Evolutionary conservation across 1,140 invertebrate genomes (phyloP).

Genomic region (Frieseomelitta varia): DNA sequence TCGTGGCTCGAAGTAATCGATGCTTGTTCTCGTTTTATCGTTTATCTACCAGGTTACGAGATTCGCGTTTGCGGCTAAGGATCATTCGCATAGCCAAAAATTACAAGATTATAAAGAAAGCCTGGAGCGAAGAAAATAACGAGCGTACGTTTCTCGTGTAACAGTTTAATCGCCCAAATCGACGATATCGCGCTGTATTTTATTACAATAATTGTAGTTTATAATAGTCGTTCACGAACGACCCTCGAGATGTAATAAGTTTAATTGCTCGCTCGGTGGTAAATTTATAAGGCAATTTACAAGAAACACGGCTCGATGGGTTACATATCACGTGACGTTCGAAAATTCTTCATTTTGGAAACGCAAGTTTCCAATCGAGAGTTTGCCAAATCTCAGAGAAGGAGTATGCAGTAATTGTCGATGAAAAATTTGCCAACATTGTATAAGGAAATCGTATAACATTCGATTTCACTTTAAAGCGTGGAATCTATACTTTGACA

Average conservation of each 20-base stretch:
- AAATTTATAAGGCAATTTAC: neutral
- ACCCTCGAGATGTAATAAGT: neutral
- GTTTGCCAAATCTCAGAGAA: no score
- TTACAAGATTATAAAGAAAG: constrained; percentile 31
- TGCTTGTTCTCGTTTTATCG: neutral
- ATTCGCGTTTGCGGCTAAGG: neutral
- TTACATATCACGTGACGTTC: no score
- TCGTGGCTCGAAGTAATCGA: neutral
- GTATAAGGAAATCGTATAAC: no score
- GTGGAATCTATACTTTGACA: no score
- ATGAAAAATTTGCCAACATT: no score
- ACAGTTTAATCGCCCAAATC: neutral
- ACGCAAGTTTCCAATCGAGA: no score
- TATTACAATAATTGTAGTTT: neutral
- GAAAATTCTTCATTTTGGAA: no score
- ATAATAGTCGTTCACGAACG: neutral
- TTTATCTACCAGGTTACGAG: no score
- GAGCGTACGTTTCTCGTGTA: neutral
- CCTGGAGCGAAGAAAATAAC: neutral
- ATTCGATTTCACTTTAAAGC: no score
- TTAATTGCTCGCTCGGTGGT: neutral
- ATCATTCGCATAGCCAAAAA: constrained; percentile 31
- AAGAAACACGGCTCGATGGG: neutral
- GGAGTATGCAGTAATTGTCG: no score
- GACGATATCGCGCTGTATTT: neutral